Conservation (phyloP, 2,113 vertebrate species). For the Labeo rohita region DNA sequence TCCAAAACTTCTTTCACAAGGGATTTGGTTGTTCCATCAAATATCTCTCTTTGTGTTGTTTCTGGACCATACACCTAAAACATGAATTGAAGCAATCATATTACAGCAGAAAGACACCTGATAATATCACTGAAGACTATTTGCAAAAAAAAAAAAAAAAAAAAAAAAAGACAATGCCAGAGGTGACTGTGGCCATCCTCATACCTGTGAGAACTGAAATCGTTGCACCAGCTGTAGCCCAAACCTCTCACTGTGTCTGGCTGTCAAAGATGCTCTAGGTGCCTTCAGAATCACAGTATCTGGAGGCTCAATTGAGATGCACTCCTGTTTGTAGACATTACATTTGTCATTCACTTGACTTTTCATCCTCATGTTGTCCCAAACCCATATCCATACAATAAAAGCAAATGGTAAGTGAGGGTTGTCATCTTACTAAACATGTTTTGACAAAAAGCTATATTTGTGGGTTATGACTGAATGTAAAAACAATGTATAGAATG, state of each 20-base stretch:
- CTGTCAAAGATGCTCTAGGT: slow-evolving; percentile 71
- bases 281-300: slow-evolving; percentile 83
- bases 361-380: not conserved
- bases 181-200: not conserved
- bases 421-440: too few relatives aligned
- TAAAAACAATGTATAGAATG: not conserved
- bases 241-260: slow-evolving; percentile 80
- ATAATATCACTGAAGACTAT: not conserved
- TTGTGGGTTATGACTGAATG: not conserved
- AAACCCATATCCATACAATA: not conserved
- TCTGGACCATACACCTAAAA: slow-evolving; percentile 89
- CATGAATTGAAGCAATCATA: not conserved
- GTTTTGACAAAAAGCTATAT: too few relatives aligned
- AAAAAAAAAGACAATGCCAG: not conserved
- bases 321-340: slow-evolving; percentile 73
- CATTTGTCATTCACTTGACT: not conserved
- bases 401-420: not conserved
- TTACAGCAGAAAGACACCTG: not conserved
- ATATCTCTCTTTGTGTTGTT: slow-evolving; percentile 87
- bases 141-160: not conserved
- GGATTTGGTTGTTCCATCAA: slow-evolving; percentile 83
- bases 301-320: slow-evolving; percentile 78
- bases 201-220: slow-evolving; percentile 91
- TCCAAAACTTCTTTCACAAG: slow-evolving; percentile 85
- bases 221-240: slow-evolving; percentile 80